Evolutionary conservation across 2,888 invertebrate genomes (phyloP).

Genomic region (Platycnemis pennipes): DNA sequence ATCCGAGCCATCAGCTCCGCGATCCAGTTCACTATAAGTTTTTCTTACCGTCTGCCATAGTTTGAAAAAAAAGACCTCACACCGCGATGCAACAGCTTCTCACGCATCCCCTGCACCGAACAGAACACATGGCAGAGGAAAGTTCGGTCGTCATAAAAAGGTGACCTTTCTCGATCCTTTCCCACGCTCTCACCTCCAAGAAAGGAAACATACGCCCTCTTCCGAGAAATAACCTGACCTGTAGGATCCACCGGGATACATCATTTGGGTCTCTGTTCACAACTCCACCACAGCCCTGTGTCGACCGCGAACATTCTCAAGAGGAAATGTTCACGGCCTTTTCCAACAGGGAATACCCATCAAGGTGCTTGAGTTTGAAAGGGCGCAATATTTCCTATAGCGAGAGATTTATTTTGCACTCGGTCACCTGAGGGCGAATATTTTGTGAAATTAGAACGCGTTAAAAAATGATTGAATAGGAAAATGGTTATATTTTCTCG

Average conservation of each 20-base stretch:
- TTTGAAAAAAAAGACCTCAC: too few relatives aligned
- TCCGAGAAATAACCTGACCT: neutral
- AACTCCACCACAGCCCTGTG: neutral
- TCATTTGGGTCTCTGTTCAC: neutral
- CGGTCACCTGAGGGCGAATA: neutral
- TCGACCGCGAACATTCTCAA: neutral
- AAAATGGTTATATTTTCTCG: neutral
- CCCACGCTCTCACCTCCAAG: slow-evolving; percentile 8
- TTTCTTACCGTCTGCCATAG: too few relatives aligned
- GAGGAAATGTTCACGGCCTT: too few relatives aligned
- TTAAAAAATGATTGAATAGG: neutral
- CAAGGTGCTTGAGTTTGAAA: neutral
- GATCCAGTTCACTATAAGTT: too few relatives aligned
- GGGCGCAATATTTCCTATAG: neutral
- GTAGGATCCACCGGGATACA: neutral
- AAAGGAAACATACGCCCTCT: slow-evolving; percentile 12
- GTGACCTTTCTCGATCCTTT: neutral
- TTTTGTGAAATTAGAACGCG: neutral
- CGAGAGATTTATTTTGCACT: neutral
- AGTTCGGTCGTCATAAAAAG: neutral
- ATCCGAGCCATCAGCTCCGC: too few relatives aligned
- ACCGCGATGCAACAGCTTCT: too few relatives aligned
- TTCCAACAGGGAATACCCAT: neutral
- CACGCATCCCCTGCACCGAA: too few relatives aligned
- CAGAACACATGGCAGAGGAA: neutral